phyloP scores from a whole-genome alignment of 1,140 invertebrate species.

The Chymomyza costata region DNA sequence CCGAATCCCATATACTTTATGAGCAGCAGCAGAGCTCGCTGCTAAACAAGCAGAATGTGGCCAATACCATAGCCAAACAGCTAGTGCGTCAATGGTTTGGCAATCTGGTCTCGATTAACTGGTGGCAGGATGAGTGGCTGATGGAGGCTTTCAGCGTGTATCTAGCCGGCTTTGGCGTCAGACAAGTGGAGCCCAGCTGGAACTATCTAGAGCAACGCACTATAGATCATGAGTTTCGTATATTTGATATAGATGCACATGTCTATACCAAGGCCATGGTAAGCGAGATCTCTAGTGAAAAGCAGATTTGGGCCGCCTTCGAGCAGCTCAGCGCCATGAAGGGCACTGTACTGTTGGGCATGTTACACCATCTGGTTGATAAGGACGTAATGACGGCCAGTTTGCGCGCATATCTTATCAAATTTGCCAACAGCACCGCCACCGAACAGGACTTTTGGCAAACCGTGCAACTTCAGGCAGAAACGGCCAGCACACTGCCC shows the following conservation, averaged over 20 bases:
- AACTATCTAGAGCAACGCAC: conserved; percentile 80
- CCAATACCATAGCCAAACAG: conserved; percentile 83
- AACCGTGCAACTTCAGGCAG: conserved; percentile 71
- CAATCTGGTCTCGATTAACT: conserved; percentile 82
- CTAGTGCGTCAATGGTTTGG: conserved; percentile 85
- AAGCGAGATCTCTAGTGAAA: conserved; percentile 73
- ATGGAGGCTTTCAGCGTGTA: conserved; percentile 87
- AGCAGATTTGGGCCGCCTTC: background rate
- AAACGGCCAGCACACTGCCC: conserved; percentile 75
- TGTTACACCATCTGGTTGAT: background rate
- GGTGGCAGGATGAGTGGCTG: conserved; percentile 85
- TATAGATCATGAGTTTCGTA: conserved; percentile 75
- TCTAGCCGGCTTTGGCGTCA: conserved; percentile 78
- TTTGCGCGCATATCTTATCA: background rate
- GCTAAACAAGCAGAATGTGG: conserved; percentile 78
- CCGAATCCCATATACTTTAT: conserved; percentile 24
- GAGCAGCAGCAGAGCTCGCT: conserved; percentile 74
- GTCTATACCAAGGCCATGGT: conserved; percentile 79
- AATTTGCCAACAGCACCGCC: background rate
- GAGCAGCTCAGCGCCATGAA: background rate
- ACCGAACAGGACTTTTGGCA: too few species aligned
- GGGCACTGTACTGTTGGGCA: background rate
- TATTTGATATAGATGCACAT: conserved; percentile 77
- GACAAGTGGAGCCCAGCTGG: conserved; percentile 78
- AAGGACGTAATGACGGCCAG: background rate